phyloP scores from a whole-genome alignment of 35 echinoderm and acorn worm genomes.

The Stichopus chloronotus region DNA sequence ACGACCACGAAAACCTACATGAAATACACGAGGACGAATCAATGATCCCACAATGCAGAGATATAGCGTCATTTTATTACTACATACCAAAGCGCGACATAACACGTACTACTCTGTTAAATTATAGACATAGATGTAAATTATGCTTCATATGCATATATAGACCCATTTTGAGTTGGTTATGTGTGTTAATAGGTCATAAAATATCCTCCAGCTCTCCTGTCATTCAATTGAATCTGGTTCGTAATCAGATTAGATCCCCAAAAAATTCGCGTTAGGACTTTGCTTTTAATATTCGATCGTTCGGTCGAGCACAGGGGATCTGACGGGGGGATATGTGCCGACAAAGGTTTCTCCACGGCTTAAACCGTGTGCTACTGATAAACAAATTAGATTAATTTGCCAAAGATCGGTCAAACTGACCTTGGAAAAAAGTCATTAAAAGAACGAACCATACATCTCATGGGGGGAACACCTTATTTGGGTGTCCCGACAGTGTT shows the following conservation, averaged over 20 bases:
- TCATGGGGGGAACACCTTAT: not conserved
- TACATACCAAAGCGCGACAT: too few relatives aligned
- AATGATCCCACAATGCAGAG: too few relatives aligned
- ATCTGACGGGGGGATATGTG: slow-evolving; percentile 12
- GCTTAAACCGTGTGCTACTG: not conserved
- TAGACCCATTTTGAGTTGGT: slow-evolving; percentile 29
- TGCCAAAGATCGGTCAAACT: slow-evolving; percentile 2
- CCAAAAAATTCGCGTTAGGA: not conserved
- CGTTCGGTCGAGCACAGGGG: slow-evolving; percentile 14
- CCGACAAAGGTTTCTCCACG: slow-evolving; percentile 27
- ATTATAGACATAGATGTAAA: slow-evolving; percentile 28
- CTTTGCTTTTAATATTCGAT: slow-evolving; percentile 1
- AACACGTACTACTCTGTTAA: not conserved
- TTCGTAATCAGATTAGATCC: slow-evolving; percentile 22
- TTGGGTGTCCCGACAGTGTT: too few relatives aligned
- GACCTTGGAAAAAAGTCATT: slow-evolving; percentile 17
- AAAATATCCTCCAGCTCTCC: slow-evolving; percentile 22
- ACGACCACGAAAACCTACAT: too few relatives aligned
- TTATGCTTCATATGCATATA: slow-evolving; percentile 24
- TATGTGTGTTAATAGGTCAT: slow-evolving; percentile 47
- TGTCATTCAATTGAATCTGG: slow-evolving; percentile 44
- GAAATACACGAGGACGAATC: too few relatives aligned
- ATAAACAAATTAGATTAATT: slow-evolving; percentile 41
- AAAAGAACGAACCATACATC: not conserved
- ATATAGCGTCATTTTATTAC: too few relatives aligned